A percentile compares a stretch with the other conserved stretches of the same genome.
These are phyloP conservation scores for Lepus europaeus DNA, from an alignment of 2,113 vertebrate species.

Conservation along the genomic window DNA sequence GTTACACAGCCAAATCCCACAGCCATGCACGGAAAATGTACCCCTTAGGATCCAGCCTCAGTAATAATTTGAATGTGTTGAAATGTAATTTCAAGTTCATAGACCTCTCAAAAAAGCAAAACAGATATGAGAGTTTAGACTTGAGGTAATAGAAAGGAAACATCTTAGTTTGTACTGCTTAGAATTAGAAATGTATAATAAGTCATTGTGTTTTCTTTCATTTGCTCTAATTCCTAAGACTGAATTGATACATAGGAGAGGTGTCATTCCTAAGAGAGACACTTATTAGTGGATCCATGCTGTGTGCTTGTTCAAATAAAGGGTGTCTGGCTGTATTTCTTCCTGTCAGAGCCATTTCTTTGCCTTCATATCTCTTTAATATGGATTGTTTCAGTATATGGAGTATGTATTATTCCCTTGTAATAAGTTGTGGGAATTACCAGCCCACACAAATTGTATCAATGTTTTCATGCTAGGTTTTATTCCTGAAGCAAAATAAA, in stretches of 20 bases:
- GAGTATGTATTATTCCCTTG: constrained; percentile 35
- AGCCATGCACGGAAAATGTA: constrained; percentile 70
- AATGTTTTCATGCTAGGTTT: constrained; percentile 45
- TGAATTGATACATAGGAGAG: neutral
- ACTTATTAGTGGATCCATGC: neutral
- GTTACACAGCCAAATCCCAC: constrained; percentile 69
- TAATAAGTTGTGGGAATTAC: constrained; percentile 59
- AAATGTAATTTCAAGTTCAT: constrained; percentile 73
- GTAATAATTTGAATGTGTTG: constrained; percentile 67
- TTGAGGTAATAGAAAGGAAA: constrained; percentile 64
- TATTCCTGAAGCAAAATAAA: constrained; percentile 43
- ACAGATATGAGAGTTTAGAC: constrained; percentile 47
- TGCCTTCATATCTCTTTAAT: constrained; percentile 14
- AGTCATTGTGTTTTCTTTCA: constrained; percentile 32
- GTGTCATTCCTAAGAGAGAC: neutral
- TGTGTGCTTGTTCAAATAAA: constrained; percentile 45
- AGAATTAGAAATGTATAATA: constrained; percentile 61
- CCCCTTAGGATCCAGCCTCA: constrained; percentile 62
- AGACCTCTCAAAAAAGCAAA: constrained; percentile 63
- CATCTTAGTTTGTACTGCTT: constrained; percentile 15
- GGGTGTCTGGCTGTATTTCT: constrained; percentile 16
- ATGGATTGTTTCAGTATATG: constrained; percentile 54
- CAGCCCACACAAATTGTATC: constrained; percentile 54
- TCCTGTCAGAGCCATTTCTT: constrained; percentile 48
- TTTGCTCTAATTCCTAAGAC: constrained; percentile 18